Evolutionary conservation across 2,888 invertebrate species (phyloP).

Genomic region (Notodonta ziczac): DNA sequence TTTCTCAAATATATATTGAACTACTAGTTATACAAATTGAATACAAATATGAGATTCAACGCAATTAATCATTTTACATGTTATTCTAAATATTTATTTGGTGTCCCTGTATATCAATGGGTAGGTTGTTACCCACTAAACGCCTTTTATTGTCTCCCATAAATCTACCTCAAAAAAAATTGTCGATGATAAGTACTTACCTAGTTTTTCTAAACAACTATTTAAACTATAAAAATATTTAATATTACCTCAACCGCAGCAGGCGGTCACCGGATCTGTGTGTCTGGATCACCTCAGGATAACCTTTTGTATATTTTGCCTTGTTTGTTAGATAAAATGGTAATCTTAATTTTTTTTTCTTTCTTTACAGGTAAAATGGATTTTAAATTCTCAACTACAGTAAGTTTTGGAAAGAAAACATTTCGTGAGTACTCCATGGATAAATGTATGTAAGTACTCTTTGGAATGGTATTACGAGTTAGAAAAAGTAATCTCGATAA

Average conservation of each 20-base stretch:
- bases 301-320: too few species aligned
- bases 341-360: background rate
- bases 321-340: background rate
- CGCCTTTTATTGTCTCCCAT: conserved; percentile 15
- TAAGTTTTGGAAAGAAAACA: background rate
- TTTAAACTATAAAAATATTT: too few species aligned
- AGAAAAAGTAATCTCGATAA: too few species aligned
- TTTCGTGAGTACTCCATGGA: background rate
- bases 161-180: background rate
- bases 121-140: conserved; percentile 9
- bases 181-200: conserved; percentile 9
- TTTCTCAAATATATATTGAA: conserved; percentile 27
- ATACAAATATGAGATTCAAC: conserved; percentile 34
- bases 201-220: background rate
- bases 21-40: conserved; percentile 40
- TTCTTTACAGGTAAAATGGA: conserved; percentile 3
- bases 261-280: too few species aligned
- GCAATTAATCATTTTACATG: conserved; percentile 30
- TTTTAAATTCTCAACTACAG: background rate
- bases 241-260: too few species aligned
- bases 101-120: background rate
- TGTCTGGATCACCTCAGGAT: too few species aligned
- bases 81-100: conserved; percentile 12
- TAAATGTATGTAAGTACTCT: too few species aligned
- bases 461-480: too few species aligned